phyloP scores from a whole-genome alignment of 2,888 invertebrate genomes.

The Euclidia mi region DNA sequence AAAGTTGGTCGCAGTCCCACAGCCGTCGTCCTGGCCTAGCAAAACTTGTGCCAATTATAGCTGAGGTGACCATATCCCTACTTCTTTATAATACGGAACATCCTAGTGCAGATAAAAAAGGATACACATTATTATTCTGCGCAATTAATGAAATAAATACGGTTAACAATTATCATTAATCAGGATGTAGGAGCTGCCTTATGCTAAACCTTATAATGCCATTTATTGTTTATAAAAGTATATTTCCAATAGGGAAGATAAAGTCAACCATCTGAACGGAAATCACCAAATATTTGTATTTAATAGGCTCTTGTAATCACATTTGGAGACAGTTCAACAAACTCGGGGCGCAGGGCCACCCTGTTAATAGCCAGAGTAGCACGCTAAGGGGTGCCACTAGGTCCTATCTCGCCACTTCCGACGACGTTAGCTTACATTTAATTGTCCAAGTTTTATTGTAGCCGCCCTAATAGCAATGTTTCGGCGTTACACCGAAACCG shows the following conservation, averaged over 20 bases:
- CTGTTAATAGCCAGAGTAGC: slow-evolving; percentile 83
- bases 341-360: slow-evolving; percentile 71
- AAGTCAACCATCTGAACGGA: slow-evolving; percentile 40
- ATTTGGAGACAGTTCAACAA: slow-evolving; percentile 70
- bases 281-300: slow-evolving; percentile 59
- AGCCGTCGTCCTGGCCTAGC: slow-evolving; percentile 75
- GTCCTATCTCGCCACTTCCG: slow-evolving; percentile 83
- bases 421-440: slow-evolving; percentile 85
- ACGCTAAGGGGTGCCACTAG: slow-evolving; percentile 78
- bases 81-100: neutral
- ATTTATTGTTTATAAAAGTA: slow-evolving; percentile 51
- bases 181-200: neutral
- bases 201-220: slow-evolving; percentile 8
- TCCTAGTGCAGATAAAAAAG: neutral
- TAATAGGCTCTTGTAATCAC: slow-evolving; percentile 74
- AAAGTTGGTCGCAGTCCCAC: slow-evolving; percentile 80
- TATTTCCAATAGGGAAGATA: slow-evolving; percentile 43
- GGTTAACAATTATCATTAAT: slow-evolving; percentile 1
- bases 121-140: neutral
- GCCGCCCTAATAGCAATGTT: slow-evolving; percentile 80
- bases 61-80: slow-evolving; percentile 67
- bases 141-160: neutral
- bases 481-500: too few species aligned
- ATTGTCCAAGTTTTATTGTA: slow-evolving; percentile 88
- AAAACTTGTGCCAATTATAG: slow-evolving; percentile 82